Conservation (phyloP, 1,140 invertebrate genomes). For the Trachymyrmex cornetzi region DNA sequence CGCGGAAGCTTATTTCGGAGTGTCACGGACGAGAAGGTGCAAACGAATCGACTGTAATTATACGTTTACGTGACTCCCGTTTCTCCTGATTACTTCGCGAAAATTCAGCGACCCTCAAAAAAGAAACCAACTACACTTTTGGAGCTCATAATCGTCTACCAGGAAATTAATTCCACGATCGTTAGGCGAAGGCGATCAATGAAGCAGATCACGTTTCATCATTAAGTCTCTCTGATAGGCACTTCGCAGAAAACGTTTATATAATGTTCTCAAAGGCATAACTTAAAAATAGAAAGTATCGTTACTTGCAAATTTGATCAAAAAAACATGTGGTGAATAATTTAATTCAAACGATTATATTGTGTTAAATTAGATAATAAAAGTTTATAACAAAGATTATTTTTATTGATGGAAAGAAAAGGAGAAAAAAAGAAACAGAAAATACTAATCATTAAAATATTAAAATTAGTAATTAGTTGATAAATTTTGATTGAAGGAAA, state of each 20-base stretch:
- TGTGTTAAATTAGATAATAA: background rate
- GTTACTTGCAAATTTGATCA: background rate
- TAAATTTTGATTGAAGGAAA: background rate
- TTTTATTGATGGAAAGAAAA: background rate
- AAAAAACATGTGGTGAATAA: background rate
- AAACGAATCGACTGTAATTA: conserved; percentile 61
- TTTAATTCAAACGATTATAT: background rate
- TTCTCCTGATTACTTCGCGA: conserved; percentile 57
- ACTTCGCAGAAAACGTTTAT: conserved; percentile 48
- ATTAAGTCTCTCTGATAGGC: conserved; percentile 38
- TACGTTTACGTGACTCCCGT: conserved; percentile 60
- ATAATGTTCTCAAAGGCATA: conserved; percentile 5
- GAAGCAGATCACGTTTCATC: conserved; percentile 57
- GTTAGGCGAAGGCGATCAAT: conserved; percentile 48
- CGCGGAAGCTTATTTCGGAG: conserved; percentile 51
- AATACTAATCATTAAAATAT: background rate
- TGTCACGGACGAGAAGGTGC: conserved; percentile 58
- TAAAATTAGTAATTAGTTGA: background rate
- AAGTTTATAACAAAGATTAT: conserved; percentile 1
- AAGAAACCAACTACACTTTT: conserved; percentile 6
- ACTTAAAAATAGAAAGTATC: conserved; percentile 8
- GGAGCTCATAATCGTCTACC: conserved; percentile 52
- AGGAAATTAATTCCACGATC: conserved; percentile 49
- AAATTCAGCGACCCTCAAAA: conserved; percentile 48
- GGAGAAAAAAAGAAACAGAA: background rate